Evolutionary conservation across 1,140 invertebrate genomes (phyloP), one percentile per base, ranked within the genome.

Genomic region (Aphaenogaster ashmeadi): DNA sequence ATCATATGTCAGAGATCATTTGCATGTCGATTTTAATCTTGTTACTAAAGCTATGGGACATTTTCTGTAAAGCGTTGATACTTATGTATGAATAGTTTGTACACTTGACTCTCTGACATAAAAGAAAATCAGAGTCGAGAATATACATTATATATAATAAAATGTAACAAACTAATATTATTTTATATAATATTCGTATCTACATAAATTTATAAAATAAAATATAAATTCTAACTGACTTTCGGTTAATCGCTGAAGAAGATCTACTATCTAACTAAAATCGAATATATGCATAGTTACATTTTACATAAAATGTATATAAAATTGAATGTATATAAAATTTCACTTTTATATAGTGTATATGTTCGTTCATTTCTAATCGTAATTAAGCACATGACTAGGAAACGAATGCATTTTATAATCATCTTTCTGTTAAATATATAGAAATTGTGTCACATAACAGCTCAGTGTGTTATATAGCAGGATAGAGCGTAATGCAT

Each of bases 321-420:
- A 62, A 33, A 78, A 78, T 47, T 62, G 13, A n/a, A 75, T 2
- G 27, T 27, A 78, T 21, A 33, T 47, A 36, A 27, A 41, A 27
- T 62, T 78, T 62, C 13, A 62, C 13, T 60, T 27, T 11, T 62
- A 21, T 27, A 62, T 54, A 8, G 27, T 27, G 27, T 27, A 44
- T 3, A 77, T n/a, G 13, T 9, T 27, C 4, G 21, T 75, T 38
- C 3, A 52, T 18, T 27, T 47, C 47, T 64, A 84, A 74, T 75
- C 11, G 56, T 62, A 60, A 62, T 78, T 47, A 80, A 67, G 64
- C 33, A 21, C 33, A 38, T 67, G 78, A 80, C 62, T 80, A 80
- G 62, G 36, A 54, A 80, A 80, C 47, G 4, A 56, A 67, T 67
- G 27, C 41, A 67, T 84, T 84, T 60, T 38, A 83, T 67, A 67